Conservation (phyloP, 2,888 invertebrate species). For the Drosophila melanosoma region DNA sequence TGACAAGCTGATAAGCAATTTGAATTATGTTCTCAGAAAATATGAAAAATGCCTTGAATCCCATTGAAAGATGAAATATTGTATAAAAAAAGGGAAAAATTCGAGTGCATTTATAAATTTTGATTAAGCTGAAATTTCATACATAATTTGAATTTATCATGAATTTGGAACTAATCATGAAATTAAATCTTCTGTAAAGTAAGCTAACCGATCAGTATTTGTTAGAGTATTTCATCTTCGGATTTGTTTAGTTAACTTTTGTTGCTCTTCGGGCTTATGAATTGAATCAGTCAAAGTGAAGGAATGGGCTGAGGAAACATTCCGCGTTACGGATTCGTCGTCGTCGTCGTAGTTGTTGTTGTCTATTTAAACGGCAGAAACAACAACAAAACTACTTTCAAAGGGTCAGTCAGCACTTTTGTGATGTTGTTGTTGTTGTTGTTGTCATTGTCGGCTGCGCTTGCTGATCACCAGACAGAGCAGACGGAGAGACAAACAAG, state of each 20-base stretch:
- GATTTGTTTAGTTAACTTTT: background rate
- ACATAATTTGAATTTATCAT: background rate
- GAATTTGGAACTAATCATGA: background rate
- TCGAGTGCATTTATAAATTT: background rate
- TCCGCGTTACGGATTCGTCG: conserved; percentile 18
- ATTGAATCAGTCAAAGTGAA: conserved; percentile 81
- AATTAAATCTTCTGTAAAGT: background rate
- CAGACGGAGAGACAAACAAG: conserved; percentile 40
- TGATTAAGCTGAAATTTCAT: background rate
- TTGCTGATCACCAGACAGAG: conserved; percentile 62
- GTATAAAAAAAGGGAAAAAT: background rate
- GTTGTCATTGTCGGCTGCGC: conserved; percentile 67
- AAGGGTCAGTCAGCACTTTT: conserved; percentile 72
- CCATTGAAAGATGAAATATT: no score
- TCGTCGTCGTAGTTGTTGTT: conserved; percentile 35
- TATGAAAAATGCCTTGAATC: background rate
- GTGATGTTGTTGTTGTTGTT: conserved; percentile 30
- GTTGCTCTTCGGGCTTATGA: conserved; percentile 63
- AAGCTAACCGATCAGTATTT: background rate
- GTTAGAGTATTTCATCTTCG: conserved; percentile 13
- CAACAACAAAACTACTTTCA: conserved; percentile 51
- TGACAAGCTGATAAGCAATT: background rate
- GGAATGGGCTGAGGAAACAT: conserved; percentile 34
- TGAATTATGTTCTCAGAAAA: background rate
- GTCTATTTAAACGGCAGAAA: conserved; percentile 62